Conservation (phyloP, 2,797 vertebrate genomes). For the Silurus lanzhouensis region DNA sequence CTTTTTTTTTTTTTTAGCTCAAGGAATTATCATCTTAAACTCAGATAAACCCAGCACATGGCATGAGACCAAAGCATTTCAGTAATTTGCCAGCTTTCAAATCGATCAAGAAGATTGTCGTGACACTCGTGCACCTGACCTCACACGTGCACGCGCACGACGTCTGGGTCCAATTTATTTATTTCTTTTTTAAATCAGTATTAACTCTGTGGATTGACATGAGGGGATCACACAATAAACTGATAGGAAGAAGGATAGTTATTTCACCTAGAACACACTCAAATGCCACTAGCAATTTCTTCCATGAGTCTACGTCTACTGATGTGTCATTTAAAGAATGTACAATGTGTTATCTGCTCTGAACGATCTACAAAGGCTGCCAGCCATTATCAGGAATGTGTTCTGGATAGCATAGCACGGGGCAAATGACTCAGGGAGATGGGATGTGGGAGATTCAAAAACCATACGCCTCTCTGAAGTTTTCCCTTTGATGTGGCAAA, state of each 20-base stretch:
- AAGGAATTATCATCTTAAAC: constrained; percentile 46
- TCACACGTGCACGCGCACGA: constrained; percentile 6
- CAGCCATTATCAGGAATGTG: constrained; percentile 60
- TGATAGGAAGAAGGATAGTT: constrained; percentile 45
- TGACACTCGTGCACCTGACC: constrained; percentile 31
- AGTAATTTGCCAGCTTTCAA: constrained; percentile 38
- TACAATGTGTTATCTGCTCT: constrained; percentile 58
- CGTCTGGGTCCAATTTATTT: background rate
- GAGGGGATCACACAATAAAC: constrained; percentile 49
- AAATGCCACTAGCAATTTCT: constrained; percentile 59
- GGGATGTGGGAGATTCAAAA: constrained; percentile 50
- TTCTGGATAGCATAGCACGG: constrained; percentile 53
- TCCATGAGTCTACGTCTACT: constrained; percentile 55
- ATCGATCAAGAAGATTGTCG: constrained; percentile 43
- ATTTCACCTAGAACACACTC: constrained; percentile 53
- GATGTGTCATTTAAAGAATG: constrained; percentile 60
- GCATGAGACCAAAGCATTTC: constrained; percentile 38
- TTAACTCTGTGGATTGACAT: constrained; percentile 39
- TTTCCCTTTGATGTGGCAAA: constrained; percentile 66
- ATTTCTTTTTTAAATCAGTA: background rate
- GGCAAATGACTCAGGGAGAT: constrained; percentile 60
- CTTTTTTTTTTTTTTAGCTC: constrained; percentile 36
- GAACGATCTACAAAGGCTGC: constrained; percentile 60
- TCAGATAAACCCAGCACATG: constrained; percentile 23
- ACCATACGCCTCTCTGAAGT: constrained; percentile 55